These are phyloP conservation scores for Taxidea taxus DNA, from an alignment of 2,113 vertebrate genomes.

Conservation along the genomic window DNA sequence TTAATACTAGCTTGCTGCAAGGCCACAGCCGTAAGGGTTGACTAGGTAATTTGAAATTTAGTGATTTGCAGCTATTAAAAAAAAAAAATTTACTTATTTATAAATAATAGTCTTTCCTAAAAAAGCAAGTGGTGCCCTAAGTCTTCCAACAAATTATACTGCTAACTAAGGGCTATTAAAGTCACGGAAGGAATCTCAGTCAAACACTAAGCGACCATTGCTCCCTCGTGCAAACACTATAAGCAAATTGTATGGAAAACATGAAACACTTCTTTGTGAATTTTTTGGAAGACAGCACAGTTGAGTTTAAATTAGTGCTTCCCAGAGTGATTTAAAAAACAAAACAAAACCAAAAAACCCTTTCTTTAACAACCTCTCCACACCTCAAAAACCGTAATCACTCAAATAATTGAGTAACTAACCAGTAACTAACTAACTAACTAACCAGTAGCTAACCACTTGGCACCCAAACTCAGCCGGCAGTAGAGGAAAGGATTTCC, in stretches of 20 bases:
- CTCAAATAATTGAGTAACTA: neutral
- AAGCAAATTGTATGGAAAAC: neutral
- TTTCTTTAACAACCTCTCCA: conserved; percentile 6
- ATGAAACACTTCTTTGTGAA: neutral
- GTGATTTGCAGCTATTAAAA: conserved; percentile 1
- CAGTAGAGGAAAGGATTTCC: neutral
- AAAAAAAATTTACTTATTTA: conserved; percentile 10
- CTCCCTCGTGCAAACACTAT: neutral
- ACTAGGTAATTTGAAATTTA: neutral
- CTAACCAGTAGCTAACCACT: neutral
- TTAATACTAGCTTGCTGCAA: neutral
- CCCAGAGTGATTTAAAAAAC: neutral
- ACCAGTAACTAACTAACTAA: too few species aligned
- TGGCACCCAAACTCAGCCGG: neutral
- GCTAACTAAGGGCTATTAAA: neutral
- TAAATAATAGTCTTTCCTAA: conserved; percentile 30
- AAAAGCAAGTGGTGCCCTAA: conserved; percentile 26
- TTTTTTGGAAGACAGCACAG: neutral
- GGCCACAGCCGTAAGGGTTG: neutral
- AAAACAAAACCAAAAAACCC: too few species aligned
- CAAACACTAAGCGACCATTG: neutral
- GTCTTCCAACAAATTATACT: conserved; percentile 42
- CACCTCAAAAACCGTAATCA: conserved; percentile 27
- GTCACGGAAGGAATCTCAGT: neutral
- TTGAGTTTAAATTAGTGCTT: conserved; percentile 19